Conservation (phyloP, 2,888 invertebrate genomes). For the Chalcosyrphus nemorum region DNA sequence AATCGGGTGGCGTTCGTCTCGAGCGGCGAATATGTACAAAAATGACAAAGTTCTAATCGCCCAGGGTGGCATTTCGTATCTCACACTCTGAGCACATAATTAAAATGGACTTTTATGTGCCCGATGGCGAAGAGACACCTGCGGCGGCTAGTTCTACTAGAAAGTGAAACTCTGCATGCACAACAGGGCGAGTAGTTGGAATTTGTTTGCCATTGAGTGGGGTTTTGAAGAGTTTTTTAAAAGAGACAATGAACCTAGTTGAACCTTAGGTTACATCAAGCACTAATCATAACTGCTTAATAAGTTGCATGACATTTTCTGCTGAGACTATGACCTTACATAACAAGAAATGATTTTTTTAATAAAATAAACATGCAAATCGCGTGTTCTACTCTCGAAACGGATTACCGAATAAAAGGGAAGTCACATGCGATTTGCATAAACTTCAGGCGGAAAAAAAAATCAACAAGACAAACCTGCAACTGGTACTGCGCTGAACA, state of each 20-base stretch:
- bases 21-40: constrained; percentile 28
- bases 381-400: constrained; percentile 47
- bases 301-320: constrained; percentile 16
- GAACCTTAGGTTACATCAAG: too few relatives aligned
- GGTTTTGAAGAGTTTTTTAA: too few relatives aligned
- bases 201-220: too few relatives aligned
- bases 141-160: constrained; percentile 11
- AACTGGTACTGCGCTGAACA: not conserved
- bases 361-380: constrained; percentile 31
- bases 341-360: constrained; percentile 19
- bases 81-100: constrained; percentile 47
- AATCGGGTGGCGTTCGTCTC: not conserved
- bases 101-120: constrained; percentile 56
- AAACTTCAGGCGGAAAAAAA: constrained; percentile 18
- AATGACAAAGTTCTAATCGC: constrained; percentile 64
- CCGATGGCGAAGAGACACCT: constrained; percentile 29
- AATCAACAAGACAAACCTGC: too few relatives aligned
- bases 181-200: not conserved
- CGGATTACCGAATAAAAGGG: constrained; percentile 39
- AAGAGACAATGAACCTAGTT: too few relatives aligned
- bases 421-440: constrained; percentile 52
- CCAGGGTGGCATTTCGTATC: constrained; percentile 53
- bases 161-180: constrained; percentile 41
- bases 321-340: not conserved
- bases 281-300: not conserved